These are phyloP conservation scores for Anarrhichthys ocellatus DNA, from an alignment of 2,113 vertebrate genomes.

Conservation along the genomic window DNA sequence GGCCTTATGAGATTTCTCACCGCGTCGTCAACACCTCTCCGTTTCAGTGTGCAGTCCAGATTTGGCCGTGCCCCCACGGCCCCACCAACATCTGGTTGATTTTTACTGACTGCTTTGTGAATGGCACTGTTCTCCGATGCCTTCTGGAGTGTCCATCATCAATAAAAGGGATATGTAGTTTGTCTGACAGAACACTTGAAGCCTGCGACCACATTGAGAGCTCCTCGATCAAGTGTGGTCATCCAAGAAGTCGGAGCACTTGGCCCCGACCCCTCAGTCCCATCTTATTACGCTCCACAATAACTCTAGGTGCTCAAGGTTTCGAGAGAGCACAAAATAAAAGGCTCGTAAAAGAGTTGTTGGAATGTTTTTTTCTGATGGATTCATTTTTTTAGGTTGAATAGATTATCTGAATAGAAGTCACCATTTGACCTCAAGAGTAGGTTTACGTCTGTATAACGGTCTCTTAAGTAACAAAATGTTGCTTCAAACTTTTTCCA, in stretches of 20 bases:
- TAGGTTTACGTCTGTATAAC: slow-evolving; percentile 56
- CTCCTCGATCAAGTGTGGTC: slow-evolving; percentile 51
- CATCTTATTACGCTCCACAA: slow-evolving; percentile 52
- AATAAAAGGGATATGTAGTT: slow-evolving; percentile 13
- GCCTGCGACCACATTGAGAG: slow-evolving; percentile 36
- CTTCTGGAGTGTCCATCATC: slow-evolving; percentile 22
- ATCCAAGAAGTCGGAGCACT: slow-evolving; percentile 44
- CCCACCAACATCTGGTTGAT: slow-evolving; percentile 31
- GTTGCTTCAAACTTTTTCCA: slow-evolving; percentile 39
- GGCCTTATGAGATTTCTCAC: slow-evolving; percentile 50
- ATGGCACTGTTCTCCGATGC: slow-evolving; percentile 20
- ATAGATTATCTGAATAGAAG: slow-evolving; percentile 53
- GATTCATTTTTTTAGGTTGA: slow-evolving; percentile 38
- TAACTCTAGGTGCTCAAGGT: slow-evolving; percentile 39
- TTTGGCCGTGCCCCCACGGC: slow-evolving; percentile 24
- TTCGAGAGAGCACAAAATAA: slow-evolving; percentile 30
- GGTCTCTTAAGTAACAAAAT: slow-evolving; percentile 53
- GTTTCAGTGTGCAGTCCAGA: slow-evolving; percentile 36
- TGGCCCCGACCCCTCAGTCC: slow-evolving; percentile 32
- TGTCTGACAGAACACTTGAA: slow-evolving; percentile 39
- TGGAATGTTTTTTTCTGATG: slow-evolving; percentile 38
- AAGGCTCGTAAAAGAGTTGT: slow-evolving; percentile 36
- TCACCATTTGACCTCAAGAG: slow-evolving; percentile 44
- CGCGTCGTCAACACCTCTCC: slow-evolving; percentile 57
- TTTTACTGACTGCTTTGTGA: slow-evolving; percentile 25